These are phyloP conservation scores for Indicator maculatus DNA, from an alignment of 2,113 vertebrate genomes.

Conservation along the genomic window DNA sequence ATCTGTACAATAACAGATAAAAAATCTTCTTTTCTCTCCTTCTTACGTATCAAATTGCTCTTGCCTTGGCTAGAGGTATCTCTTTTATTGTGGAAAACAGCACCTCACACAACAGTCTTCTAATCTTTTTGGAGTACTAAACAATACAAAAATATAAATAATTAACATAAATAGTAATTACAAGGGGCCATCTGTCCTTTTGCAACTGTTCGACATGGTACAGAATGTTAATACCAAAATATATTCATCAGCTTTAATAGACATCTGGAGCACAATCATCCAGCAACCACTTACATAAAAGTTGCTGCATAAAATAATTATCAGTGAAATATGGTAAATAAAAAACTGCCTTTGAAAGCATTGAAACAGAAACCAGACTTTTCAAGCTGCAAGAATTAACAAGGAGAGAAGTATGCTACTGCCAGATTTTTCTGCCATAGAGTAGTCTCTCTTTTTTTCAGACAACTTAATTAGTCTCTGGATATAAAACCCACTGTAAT, in stretches of 20 bases:
- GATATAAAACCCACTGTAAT: neutral
- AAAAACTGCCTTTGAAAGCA: neutral
- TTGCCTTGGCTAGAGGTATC: neutral
- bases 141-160: slow-evolving; percentile 32
- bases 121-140: neutral
- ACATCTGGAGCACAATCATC: slow-evolving; percentile 35
- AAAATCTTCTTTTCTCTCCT: neutral
- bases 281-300: slow-evolving; percentile 6
- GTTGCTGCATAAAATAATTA: slow-evolving; percentile 34
- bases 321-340: slow-evolving; percentile 22
- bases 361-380: neutral
- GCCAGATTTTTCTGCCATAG: neutral
- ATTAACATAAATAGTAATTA: slow-evolving; percentile 41
- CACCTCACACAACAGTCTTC: neutral
- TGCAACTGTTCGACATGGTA: neutral
- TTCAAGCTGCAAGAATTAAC: neutral
- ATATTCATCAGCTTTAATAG: slow-evolving; percentile 38
- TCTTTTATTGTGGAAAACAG: neutral
- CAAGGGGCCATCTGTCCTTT: slow-evolving; percentile 52
- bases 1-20: neutral
- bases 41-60: neutral
- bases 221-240: slow-evolving; percentile 9
- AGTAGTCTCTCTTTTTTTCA: neutral
- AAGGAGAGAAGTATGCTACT: neutral
- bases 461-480: neutral